Percentiles rank a stretch among this genome's conserved stretches.
phyloP scores from a whole-genome alignment of 2,113 vertebrate species.

The Leptodactylus fuscus region DNA sequence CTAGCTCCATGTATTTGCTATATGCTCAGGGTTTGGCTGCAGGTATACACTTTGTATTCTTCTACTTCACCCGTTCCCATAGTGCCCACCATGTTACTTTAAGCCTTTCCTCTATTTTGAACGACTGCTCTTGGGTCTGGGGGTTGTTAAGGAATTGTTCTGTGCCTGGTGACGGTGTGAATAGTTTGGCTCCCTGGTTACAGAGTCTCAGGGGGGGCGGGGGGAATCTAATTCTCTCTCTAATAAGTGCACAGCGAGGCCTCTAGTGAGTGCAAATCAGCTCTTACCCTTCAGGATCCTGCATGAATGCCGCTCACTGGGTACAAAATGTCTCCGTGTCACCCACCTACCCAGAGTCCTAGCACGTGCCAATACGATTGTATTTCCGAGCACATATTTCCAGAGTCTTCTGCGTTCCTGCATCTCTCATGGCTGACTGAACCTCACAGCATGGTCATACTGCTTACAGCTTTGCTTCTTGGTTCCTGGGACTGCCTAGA shows the following conservation, averaged over 20 bases:
- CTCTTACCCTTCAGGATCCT: neutral
- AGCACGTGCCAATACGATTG: too few relatives aligned
- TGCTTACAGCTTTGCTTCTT: too few relatives aligned
- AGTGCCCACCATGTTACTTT: neutral
- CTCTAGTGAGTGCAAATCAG: neutral
- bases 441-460: too few relatives aligned
- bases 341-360: too few relatives aligned
- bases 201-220: neutral
- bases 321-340: neutral
- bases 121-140: neutral
- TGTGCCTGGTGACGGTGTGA: neutral
- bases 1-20: too few relatives aligned
- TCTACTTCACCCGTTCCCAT: neutral
- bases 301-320: neutral
- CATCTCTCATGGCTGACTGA: too few relatives aligned
- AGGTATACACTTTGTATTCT: neutral
- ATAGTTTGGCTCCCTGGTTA: slow-evolving; percentile 16
- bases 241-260: neutral
- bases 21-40: neutral
- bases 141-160: neutral
- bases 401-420: too few relatives aligned
- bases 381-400: too few relatives aligned
- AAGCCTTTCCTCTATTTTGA: neutral
- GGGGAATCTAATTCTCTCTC: neutral
- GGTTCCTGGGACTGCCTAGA: neutral